Conservation (phyloP, 2,888 invertebrate genomes). For the Romanomermis culicivorax region DNA sequence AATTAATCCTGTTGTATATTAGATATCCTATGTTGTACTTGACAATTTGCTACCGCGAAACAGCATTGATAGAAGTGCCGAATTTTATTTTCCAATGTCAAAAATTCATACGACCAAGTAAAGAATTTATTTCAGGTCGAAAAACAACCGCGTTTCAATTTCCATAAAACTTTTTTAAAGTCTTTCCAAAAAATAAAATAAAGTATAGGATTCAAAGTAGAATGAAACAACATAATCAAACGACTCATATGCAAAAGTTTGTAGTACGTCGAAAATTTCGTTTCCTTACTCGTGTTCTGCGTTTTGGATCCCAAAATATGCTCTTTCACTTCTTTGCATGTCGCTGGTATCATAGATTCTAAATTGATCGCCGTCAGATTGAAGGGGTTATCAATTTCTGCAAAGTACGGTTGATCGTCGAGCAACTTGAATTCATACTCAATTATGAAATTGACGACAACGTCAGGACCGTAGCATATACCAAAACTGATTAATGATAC, state of each 20-base stretch:
- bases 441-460: background rate
- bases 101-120: no score
- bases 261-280: background rate
- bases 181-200: background rate
- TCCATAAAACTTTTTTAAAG: background rate
- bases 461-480: background rate
- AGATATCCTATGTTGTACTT: no score
- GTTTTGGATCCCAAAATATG: no score
- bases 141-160: no score
- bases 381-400: background rate
- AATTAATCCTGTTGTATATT: no score
- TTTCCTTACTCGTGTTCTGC: background rate
- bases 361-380: no score
- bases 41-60: no score
- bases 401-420: background rate
- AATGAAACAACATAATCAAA: background rate
- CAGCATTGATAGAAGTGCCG: no score
- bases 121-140: no score
- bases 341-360: background rate
- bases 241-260: background rate
- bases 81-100: no score
- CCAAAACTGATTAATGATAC: background rate
- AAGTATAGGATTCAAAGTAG: background rate
- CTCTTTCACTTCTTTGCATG: background rate
- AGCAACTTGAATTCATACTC: background rate